A percentile compares a stretch with the other conserved stretches of the same genome.
Conservation (phyloP, 2,888 invertebrate genomes). For the Melieria crassipennis region DNA sequence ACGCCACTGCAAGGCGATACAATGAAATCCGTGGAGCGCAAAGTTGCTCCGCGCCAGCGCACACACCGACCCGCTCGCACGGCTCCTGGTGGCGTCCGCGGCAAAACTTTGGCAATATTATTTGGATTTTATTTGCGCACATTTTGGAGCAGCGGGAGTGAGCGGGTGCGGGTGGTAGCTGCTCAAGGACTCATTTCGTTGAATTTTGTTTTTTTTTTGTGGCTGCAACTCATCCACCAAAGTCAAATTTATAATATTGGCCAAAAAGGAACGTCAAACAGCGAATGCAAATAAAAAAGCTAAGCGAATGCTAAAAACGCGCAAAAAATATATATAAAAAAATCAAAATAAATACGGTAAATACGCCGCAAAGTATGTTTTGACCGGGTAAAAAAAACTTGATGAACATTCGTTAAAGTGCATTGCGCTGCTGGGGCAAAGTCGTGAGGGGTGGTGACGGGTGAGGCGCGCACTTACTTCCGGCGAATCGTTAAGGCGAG, state of each 20-base stretch:
- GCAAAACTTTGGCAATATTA: conserved; percentile 56
- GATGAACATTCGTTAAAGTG: no score
- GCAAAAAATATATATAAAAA: conserved; percentile 9
- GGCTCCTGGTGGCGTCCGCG: conserved; percentile 2
- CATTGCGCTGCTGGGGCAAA: no score
- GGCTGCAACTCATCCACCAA: conserved; percentile 8
- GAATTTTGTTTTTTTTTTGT: background rate
- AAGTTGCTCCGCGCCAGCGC: conserved; percentile 21
- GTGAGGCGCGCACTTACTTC: no score
- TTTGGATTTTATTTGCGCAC: conserved; percentile 57
- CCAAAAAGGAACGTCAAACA: conserved; percentile 4
- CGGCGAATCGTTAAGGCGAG: no score
- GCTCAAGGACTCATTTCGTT: background rate
- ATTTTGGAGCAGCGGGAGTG: conserved; percentile 37
- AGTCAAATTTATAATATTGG: conserved; percentile 29
- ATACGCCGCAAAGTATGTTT: conserved; percentile 8
- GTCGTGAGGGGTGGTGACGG: no score
- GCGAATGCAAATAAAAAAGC: conserved; percentile 11
- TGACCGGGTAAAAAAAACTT: no score
- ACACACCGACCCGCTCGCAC: conserved; percentile 16
- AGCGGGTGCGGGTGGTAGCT: conserved; percentile 16
- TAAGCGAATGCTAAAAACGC: conserved; percentile 3
- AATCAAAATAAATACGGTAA: conserved; percentile 1
- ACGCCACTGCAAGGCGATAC: background rate
- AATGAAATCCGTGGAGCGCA: conserved; percentile 23